Conservation (phyloP, 2,888 invertebrate genomes). For the Exephanes ischioxanthus region DNA sequence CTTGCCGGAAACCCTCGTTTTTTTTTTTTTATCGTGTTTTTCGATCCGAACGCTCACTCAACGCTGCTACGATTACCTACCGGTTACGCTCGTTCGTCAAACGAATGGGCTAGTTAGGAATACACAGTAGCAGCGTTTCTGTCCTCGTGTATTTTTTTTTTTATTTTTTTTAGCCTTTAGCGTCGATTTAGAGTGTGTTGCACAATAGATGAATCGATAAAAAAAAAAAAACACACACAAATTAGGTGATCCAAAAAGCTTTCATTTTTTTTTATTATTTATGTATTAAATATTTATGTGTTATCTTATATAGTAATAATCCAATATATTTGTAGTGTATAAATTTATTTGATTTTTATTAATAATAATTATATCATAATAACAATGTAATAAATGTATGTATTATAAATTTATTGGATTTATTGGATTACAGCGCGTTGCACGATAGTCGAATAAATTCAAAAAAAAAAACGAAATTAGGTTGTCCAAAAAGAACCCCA, state of each 20-base stretch:
- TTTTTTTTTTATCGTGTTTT: constrained; percentile 16
- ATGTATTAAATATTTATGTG: not conserved
- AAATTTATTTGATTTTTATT: no score
- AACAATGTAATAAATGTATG: no score
- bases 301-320: no score
- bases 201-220: not conserved
- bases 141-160: not conserved
- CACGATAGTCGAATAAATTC: no score
- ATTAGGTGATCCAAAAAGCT: not conserved
- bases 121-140: constrained; percentile 7
- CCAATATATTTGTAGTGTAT: no score
- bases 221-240: not conserved
- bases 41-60: constrained; percentile 27
- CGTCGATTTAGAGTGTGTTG: not conserved
- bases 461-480: no score
- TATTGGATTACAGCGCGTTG: no score
- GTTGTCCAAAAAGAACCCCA: no score
- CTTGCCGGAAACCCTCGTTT: not conserved
- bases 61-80: constrained; percentile 46
- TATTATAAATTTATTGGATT: no score
- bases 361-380: no score
- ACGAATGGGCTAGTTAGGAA: constrained; percentile 46
- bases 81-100: constrained; percentile 50
- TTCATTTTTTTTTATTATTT: not conserved
- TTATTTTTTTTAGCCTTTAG: not conserved